Evolutionary conservation across 2,797 vertebrate species (phyloP).

Genomic region (Catharus ustulatus): DNA sequence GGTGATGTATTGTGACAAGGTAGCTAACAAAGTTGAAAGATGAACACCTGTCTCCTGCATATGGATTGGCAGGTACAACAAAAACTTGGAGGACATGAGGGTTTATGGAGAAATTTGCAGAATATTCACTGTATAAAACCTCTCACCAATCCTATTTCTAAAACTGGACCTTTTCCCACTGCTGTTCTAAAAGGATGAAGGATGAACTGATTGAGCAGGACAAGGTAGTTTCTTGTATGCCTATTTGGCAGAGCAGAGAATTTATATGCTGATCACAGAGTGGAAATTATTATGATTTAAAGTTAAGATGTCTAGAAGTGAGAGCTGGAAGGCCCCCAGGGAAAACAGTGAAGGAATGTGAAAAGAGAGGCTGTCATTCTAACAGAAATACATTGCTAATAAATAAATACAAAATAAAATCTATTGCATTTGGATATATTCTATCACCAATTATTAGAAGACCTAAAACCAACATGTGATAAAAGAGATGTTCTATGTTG

Average conservation of each 20-base stretch:
- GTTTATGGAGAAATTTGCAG: background rate
- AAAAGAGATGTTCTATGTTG: background rate
- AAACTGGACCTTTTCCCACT: background rate
- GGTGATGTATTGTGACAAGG: constrained; percentile 14
- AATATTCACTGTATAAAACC: background rate
- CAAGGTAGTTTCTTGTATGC: constrained; percentile 29
- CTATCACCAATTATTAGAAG: constrained; percentile 4
- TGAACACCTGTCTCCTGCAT: background rate
- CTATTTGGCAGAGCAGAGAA: constrained; percentile 23
- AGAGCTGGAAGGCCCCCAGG: constrained; percentile 39
- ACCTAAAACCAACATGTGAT: constrained; percentile 11
- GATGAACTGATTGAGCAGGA: background rate
- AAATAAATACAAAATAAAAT: constrained; percentile 45
- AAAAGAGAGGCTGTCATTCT: constrained; percentile 57
- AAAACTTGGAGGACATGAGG: background rate
- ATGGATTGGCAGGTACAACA: background rate
- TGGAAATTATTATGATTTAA: constrained; percentile 68
- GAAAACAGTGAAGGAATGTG: constrained; percentile 50
- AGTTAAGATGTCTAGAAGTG: constrained; percentile 55
- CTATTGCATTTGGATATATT: constrained; percentile 25
- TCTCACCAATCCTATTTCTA: background rate
- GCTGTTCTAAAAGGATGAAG: background rate
- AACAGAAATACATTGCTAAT: constrained; percentile 56
- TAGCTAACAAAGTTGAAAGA: constrained; percentile 18
- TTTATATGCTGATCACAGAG: constrained; percentile 68